phyloP scores from a whole-genome alignment of 2,888 invertebrate species.

The Erebia aethiops region DNA sequence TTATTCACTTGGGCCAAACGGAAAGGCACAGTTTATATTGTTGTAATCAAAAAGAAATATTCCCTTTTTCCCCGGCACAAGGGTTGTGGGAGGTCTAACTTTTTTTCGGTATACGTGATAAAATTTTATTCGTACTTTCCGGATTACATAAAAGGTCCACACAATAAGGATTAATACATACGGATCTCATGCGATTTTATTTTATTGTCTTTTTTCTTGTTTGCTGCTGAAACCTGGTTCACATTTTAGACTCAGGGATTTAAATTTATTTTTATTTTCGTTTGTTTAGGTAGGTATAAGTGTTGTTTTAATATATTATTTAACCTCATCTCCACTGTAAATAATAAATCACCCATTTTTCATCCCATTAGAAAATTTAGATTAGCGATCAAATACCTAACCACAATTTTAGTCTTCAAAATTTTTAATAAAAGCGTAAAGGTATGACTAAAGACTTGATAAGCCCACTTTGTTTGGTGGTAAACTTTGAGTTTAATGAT shows the following conservation, averaged over 20 bases:
- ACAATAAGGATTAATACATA: slow-evolving; percentile 37
- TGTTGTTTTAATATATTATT: background rate
- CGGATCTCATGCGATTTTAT: slow-evolving; percentile 28
- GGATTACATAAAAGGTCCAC: slow-evolving; percentile 68
- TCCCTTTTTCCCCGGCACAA: slow-evolving; percentile 72
- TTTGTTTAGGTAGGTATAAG: background rate
- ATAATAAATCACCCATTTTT: too few species aligned
- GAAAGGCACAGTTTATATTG: slow-evolving; percentile 77
- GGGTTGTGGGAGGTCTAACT: slow-evolving; percentile 68
- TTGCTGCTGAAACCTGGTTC: slow-evolving; percentile 21
- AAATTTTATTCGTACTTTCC: slow-evolving; percentile 79
- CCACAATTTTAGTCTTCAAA: too few species aligned
- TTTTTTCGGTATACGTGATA: slow-evolving; percentile 73
- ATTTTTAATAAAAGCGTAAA: too few species aligned
- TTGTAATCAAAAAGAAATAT: slow-evolving; percentile 83
- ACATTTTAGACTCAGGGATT: slow-evolving; percentile 7
- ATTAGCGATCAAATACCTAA: too few species aligned
- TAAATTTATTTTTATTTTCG: slow-evolving; percentile 5
- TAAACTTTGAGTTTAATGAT: too few species aligned
- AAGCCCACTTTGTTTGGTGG: too few species aligned
- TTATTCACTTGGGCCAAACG: slow-evolving; percentile 45
- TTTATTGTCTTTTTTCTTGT: slow-evolving; percentile 27
- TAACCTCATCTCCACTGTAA: too few species aligned
- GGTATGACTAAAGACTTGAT: too few species aligned
- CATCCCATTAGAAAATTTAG: too few species aligned